Conservation (phyloP, 2,888 invertebrate genomes). For the Steinernema hermaphroditum region DNA sequence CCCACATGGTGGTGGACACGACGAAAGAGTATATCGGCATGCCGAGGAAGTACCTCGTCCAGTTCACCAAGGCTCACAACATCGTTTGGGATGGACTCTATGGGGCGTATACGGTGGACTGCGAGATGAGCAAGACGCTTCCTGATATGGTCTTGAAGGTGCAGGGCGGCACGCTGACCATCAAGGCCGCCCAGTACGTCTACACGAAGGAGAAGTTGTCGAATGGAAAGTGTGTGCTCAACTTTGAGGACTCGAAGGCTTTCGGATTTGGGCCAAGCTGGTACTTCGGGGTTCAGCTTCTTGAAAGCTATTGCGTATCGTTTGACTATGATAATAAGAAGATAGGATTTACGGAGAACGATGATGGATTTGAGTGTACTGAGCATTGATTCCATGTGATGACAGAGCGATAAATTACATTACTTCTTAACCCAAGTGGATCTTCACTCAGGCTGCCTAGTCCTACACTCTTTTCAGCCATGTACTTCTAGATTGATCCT, state of each 20-base stretch:
- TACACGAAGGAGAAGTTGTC: neutral
- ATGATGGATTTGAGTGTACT: no score
- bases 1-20: neutral
- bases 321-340: neutral
- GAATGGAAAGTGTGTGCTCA: neutral
- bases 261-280: neutral
- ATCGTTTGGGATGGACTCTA: neutral
- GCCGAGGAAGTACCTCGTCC: neutral
- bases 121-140: neutral
- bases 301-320: neutral
- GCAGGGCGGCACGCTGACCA: neutral
- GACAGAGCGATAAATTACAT: no score
- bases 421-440: no score
- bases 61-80: neutral
- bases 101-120: constrained; percentile 5
- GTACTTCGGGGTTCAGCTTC: neutral
- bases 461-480: no score
- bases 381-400: no score
- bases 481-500: no score
- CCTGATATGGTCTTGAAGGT: neutral
- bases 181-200: neutral
- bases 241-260: neutral
- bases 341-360: neutral
- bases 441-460: no score
- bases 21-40: neutral